Evolutionary conservation across 1,140 invertebrate species (phyloP).

Genomic region (Bombus impatiens): DNA sequence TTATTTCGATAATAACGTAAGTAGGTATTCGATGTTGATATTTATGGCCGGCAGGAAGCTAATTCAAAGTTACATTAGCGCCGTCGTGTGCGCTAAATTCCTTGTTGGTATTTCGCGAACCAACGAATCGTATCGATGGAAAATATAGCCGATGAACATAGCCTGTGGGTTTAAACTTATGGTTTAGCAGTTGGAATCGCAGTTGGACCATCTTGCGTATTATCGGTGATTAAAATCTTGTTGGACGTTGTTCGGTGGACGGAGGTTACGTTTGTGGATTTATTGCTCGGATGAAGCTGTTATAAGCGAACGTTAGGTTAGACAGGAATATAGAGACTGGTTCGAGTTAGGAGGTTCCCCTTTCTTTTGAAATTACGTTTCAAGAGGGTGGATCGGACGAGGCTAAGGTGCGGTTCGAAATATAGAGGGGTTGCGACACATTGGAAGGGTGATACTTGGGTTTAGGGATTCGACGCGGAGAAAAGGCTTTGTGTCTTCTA

Average conservation of each 20-base stretch:
- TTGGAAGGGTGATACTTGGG: neutral
- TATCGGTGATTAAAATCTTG: neutral
- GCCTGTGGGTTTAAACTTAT: neutral
- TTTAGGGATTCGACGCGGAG: neutral
- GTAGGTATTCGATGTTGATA: too few relatives aligned
- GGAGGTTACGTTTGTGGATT: neutral
- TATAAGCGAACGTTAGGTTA: neutral
- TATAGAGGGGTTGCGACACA: neutral
- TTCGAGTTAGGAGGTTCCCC: neutral
- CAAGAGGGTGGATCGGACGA: neutral
- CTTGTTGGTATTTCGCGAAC: too few relatives aligned
- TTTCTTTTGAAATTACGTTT: slow-evolving; percentile 7
- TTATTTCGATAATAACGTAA: too few relatives aligned
- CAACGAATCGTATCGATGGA: neutral
- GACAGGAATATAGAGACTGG: neutral
- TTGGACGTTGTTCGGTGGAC: neutral
- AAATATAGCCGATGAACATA: neutral
- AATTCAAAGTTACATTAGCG: too few relatives aligned
- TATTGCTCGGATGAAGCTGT: neutral
- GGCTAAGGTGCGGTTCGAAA: neutral
- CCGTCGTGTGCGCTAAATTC: too few relatives aligned
- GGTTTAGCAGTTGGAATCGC: neutral
- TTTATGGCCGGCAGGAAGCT: too few relatives aligned
- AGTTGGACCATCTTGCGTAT: neutral
- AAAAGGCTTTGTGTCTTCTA: neutral